A percentile compares a stretch with the other conserved stretches of the same genome.
Evolutionary conservation across 2,113 vertebrate species (phyloP).

Genomic region (Siniperca chuatsi): DNA sequence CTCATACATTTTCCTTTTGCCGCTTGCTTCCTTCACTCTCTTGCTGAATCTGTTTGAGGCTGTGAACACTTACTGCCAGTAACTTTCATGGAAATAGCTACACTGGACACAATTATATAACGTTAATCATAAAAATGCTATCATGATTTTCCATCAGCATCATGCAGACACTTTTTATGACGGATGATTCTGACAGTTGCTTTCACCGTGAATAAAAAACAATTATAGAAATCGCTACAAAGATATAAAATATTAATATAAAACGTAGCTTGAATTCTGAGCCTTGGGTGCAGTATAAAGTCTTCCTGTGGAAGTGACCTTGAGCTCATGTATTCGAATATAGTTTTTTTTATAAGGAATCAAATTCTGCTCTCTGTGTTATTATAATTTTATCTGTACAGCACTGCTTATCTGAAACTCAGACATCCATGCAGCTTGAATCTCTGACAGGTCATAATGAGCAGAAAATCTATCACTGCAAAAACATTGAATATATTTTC

Average conservation of each 20-base stretch:
- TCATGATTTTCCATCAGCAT: constrained; percentile 44
- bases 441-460: constrained; percentile 40
- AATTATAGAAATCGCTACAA: constrained; percentile 32
- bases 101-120: constrained; percentile 61
- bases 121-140: constrained; percentile 65
- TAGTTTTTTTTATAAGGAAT: constrained; percentile 23
- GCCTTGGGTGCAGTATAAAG: background rate
- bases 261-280: constrained; percentile 41
- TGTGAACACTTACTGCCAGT: constrained; percentile 69
- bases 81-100: constrained; percentile 72
- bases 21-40: constrained; percentile 64
- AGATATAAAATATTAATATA: constrained; percentile 53
- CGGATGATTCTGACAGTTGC: constrained; percentile 49
- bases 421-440: constrained; percentile 26
- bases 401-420: constrained; percentile 18
- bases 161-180: constrained; percentile 44
- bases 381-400: constrained; percentile 22
- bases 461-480: constrained; percentile 31
- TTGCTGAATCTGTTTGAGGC: constrained; percentile 69
- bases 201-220: constrained; percentile 48
- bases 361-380: constrained; percentile 24
- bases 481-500: constrained; percentile 22
- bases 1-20: constrained; percentile 67
- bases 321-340: constrained; percentile 50
- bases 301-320: constrained; percentile 48